Evolutionary conservation across 2,888 invertebrate species (phyloP).

Genomic region (Vannuccia rotundouncinata): DNA sequence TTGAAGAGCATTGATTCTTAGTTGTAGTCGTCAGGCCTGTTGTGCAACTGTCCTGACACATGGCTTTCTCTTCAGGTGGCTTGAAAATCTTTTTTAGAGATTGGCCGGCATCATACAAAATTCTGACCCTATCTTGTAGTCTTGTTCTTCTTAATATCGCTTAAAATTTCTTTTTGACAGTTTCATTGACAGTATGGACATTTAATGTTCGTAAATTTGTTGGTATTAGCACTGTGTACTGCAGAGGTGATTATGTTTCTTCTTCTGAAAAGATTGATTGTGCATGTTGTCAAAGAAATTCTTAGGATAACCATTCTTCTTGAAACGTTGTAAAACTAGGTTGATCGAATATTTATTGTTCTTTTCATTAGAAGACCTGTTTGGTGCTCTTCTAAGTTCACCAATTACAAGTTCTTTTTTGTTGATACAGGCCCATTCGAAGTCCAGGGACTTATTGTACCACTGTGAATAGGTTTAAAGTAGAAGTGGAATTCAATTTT

Average conservation of each 20-base stretch:
- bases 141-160: not conserved
- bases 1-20: constrained; percentile 14
- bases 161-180: not conserved
- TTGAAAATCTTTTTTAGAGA: not conserved
- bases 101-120: constrained; percentile 1
- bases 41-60: not conserved
- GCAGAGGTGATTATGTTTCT: not conserved
- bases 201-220: not conserved
- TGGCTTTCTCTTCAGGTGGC: not conserved
- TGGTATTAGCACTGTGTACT: not conserved
- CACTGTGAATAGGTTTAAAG: constrained; percentile 8
- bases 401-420: too few relatives aligned
- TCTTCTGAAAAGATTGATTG: too few relatives aligned
- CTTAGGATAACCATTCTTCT: too few relatives aligned
- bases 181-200: constrained; percentile 2
- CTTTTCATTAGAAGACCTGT: not conserved
- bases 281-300: too few relatives aligned
- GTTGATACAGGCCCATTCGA: not conserved
- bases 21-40: not conserved
- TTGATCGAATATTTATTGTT: constrained; percentile 8
- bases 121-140: not conserved
- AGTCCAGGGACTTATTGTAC: not conserved
- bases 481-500: not conserved
- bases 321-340: too few relatives aligned
- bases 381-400: too few relatives aligned